Percentiles rank a stretch among this genome's conserved stretches.
Conservation (phyloP, 2,797 vertebrate species). For the Antennarius maculatus region DNA sequence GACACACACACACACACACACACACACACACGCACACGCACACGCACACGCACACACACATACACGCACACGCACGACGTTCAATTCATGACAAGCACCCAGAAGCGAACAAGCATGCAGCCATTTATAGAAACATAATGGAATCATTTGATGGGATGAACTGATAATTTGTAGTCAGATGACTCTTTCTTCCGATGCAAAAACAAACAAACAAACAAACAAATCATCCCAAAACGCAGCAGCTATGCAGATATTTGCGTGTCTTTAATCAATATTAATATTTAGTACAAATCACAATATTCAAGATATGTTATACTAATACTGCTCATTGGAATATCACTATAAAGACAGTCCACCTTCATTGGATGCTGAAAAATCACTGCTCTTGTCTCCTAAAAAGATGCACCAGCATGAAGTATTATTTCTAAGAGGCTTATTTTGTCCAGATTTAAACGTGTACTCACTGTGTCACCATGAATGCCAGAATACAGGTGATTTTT, state of each 20-base stretch:
- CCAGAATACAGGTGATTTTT: slow-evolving; percentile 76
- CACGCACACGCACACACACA: neutral
- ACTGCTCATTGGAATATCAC: slow-evolving; percentile 27
- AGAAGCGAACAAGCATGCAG: slow-evolving; percentile 43
- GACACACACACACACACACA: slow-evolving; percentile 22
- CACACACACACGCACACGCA: neutral
- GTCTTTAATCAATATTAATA: neutral
- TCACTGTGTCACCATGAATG: slow-evolving; percentile 83
- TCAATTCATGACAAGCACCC: slow-evolving; percentile 38
- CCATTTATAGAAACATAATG: slow-evolving; percentile 64
- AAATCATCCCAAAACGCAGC: neutral
- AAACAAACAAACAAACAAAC: neutral
- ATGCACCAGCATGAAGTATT: neutral
- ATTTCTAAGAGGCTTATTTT: neutral
- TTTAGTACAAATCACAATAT: neutral
- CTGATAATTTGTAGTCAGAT: slow-evolving; percentile 20
- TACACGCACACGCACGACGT: slow-evolving; percentile 16
- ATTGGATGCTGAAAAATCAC: slow-evolving; percentile 20
- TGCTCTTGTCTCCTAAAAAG: neutral
- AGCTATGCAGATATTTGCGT: neutral
- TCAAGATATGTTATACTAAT: slow-evolving; percentile 17
- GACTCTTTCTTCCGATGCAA: neutral
- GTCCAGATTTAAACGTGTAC: slow-evolving; percentile 49
- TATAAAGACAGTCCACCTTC: slow-evolving; percentile 38
- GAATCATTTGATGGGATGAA: slow-evolving; percentile 42